phyloP scores from a whole-genome alignment of 1,140 invertebrate species.

The Ceratina australensis region DNA sequence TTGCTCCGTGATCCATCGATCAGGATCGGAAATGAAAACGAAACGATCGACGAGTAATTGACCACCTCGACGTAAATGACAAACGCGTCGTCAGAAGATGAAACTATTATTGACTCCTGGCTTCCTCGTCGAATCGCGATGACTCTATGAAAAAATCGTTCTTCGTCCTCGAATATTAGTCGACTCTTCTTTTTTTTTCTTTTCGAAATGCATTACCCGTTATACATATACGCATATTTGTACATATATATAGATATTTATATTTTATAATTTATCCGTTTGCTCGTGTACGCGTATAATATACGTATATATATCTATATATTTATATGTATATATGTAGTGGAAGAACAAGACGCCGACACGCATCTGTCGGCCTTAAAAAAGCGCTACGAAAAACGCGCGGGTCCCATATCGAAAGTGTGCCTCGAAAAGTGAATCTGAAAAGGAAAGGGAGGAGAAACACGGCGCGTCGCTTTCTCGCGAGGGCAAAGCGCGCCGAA shows the following conservation, averaged over 20 bases:
- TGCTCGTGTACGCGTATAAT: slow-evolving; percentile 46
- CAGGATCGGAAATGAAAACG: too few relatives aligned
- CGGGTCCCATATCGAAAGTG: slow-evolving; percentile 67
- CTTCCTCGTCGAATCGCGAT: not conserved
- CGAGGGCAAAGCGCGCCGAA: not conserved
- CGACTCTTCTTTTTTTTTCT: not conserved
- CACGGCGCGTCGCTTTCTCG: slow-evolving; percentile 10
- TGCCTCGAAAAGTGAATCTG: slow-evolving; percentile 54
- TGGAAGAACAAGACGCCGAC: slow-evolving; percentile 69
- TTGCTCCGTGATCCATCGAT: too few relatives aligned
- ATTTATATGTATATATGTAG: slow-evolving; percentile 56
- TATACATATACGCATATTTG: slow-evolving; percentile 49
- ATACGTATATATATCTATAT: slow-evolving; percentile 56
- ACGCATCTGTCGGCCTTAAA: slow-evolving; percentile 54
- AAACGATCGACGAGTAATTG: not conserved
- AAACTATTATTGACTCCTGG: too few relatives aligned
- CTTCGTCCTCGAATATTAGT: not conserved
- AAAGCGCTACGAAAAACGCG: slow-evolving; percentile 66
- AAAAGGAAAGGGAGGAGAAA: slow-evolving; percentile 32
- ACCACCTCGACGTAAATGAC: slow-evolving; percentile 7
- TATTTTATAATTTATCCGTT: slow-evolving; percentile 40
- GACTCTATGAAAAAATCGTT: too few relatives aligned
- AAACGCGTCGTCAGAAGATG: not conserved
- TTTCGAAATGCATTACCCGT: slow-evolving; percentile 31
- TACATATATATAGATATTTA: slow-evolving; percentile 39